Percentiles rank a stretch among this genome's conserved stretches.
Conservation (phyloP, 92 coral and sea anemone species). For the Siderastrea radians region DNA sequence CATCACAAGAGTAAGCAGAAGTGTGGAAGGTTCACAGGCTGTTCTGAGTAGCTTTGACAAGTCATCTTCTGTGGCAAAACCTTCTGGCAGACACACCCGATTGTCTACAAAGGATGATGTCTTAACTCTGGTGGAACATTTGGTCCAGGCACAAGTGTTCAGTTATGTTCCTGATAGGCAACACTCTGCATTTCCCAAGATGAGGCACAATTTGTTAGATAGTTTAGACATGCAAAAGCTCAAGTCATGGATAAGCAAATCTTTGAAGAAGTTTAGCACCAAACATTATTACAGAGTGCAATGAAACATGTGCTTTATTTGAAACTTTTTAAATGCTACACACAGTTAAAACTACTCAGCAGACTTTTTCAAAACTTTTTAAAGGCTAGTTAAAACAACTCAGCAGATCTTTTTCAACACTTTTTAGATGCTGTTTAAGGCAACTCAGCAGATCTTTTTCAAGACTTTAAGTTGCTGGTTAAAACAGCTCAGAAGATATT, state of each 20-base stretch:
- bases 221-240: slow-evolving; percentile 26
- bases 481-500: too few relatives aligned
- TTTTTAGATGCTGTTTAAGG: too few relatives aligned
- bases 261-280: slow-evolving; percentile 44
- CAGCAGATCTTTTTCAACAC: too few relatives aligned
- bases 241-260: slow-evolving; percentile 42
- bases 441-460: too few relatives aligned
- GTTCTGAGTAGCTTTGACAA: slow-evolving; percentile 34
- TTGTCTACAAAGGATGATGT: slow-evolving; percentile 52
- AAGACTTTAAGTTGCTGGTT: too few relatives aligned
- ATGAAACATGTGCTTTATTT: background rate
- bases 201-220: slow-evolving; percentile 45
- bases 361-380: too few relatives aligned
- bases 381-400: too few relatives aligned
- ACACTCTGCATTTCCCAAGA: slow-evolving; percentile 53
- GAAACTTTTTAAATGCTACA: too few relatives aligned
- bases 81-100: slow-evolving; percentile 58
- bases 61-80: slow-evolving; percentile 28
- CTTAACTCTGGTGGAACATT: slow-evolving; percentile 47
- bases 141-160: slow-evolving; percentile 26
- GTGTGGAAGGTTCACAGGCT: slow-evolving; percentile 24
- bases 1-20: slow-evolving; percentile 45
- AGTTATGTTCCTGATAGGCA: slow-evolving; percentile 38
- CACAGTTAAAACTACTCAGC: too few relatives aligned
- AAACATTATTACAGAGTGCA: slow-evolving; percentile 50